phyloP scores from a whole-genome alignment of 2,113 vertebrate genomes.

The Phaetusa simplex region DNA sequence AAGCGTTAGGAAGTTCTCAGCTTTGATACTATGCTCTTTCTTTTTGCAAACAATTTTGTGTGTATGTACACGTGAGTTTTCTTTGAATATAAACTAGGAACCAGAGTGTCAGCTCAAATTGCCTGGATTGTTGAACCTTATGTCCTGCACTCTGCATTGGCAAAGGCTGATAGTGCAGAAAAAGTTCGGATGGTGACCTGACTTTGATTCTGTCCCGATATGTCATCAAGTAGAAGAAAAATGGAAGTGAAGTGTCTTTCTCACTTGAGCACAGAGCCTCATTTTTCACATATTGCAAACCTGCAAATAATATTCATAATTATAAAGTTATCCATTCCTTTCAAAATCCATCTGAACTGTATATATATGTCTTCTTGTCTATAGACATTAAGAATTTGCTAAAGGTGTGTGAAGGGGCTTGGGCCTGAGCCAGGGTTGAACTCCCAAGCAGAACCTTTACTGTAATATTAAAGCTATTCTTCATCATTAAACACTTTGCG shows the following conservation, averaged over 20 bases:
- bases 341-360: neutral
- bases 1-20: neutral
- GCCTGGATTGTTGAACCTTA: neutral
- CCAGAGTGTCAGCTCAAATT: neutral
- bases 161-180: neutral
- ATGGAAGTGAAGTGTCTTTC: neutral
- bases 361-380: neutral
- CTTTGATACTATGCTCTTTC: neutral
- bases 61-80: neutral
- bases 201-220: neutral
- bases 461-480: neutral
- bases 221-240: neutral
- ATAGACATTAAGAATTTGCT: neutral
- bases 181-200: neutral
- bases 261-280: neutral
- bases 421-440: neutral
- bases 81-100: neutral
- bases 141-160: neutral
- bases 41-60: neutral
- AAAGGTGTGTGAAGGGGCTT: neutral
- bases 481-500: constrained; percentile 2
- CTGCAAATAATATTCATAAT: neutral
- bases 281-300: neutral
- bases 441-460: neutral
- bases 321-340: neutral